Base-by-base conservation (phyloP, 2,888 invertebrate species). In the Metalampra italica region DNA sequence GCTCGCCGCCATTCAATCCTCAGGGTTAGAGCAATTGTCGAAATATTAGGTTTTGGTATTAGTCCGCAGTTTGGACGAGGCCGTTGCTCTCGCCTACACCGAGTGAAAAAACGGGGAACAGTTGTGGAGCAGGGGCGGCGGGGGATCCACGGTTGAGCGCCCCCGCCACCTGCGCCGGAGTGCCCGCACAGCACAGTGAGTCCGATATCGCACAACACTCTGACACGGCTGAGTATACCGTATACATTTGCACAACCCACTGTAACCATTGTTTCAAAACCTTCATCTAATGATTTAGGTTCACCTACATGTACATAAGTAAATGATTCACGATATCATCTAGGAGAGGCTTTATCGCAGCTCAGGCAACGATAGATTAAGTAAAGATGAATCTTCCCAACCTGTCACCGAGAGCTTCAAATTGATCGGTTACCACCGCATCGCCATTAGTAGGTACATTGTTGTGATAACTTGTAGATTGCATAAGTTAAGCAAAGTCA, bases 61-160 rank as follows among this genome's bases (percentile, higher is more conserved):
- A 66, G 56, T 53, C 45, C 52, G 65, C 63, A 62, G 65, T 67
- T 71, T 54, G 45, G 66, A 55, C 61, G 72, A 69, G 84, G 85
- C 71, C 83, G 66, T 75, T 86, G 84, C 76, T 82, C 88, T 84
- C 72, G 57, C 63, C 61, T 65, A 71, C 72, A 68, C 61, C 72
- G 66, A 62, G 62, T 53, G 36, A 69, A 82, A 85, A 85, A 83
- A 78, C 73, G 70, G 67, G 78, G 74, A 84, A 82, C 86, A 84
- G 83, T 85, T 84, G 84, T 72, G 57, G 71, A 68, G 60, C 36
- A 29, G 44, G 47, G 64, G 67, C 64, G 62, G 66, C 68, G 66
- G 79, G 80, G 83, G 82, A 75, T 82, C 85, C 81, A 87, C 77
- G 87, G 85, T 85, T 73, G 87, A 86, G 82, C 77, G 81, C 68